Conservation (phyloP, 2,797 vertebrate genomes). For the Pagetopsis macropterus region DNA sequence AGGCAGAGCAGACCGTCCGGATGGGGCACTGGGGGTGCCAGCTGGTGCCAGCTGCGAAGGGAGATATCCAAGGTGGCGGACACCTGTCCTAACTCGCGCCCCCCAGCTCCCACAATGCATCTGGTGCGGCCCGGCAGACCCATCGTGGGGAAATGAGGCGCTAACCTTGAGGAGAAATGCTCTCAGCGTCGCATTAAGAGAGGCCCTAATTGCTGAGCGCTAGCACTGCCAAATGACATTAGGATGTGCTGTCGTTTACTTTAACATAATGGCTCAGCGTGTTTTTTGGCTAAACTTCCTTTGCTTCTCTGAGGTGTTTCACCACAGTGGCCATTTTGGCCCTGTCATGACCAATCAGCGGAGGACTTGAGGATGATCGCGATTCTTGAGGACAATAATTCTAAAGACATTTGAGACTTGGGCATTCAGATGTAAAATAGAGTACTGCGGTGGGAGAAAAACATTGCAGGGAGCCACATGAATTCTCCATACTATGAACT, state of each 20-base stretch:
- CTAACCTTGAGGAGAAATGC: conserved; percentile 87
- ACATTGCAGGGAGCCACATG: conserved; percentile 31
- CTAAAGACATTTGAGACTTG: conserved; percentile 67
- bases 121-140: conserved; percentile 83
- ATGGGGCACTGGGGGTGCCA: conserved; percentile 85
- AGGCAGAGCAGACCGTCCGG: conserved; percentile 80
- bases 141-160: conserved; percentile 86
- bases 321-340: conserved; percentile 73
- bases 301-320: conserved; percentile 79
- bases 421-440: conserved; percentile 52
- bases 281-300: conserved; percentile 84
- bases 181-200: conserved; percentile 86
- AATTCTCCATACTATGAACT: conserved; percentile 49
- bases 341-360: conserved; percentile 76
- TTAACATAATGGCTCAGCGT: conserved; percentile 86
- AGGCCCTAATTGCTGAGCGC: conserved; percentile 83
- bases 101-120: conserved; percentile 86
- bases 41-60: conserved; percentile 85
- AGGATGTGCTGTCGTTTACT: conserved; percentile 86
- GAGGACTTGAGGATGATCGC: conserved; percentile 63
- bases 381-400: conserved; percentile 70
- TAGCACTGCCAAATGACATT: conserved; percentile 85
- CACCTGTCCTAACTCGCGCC: conserved; percentile 84
- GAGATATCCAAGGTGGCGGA: conserved; percentile 86
- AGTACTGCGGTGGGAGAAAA: conserved; percentile 41